Percentiles rank a stretch among this genome's conserved stretches.
phyloP scores from a whole-genome alignment of 2,113 vertebrate species.

The Gasterosteus aculeatus region DNA sequence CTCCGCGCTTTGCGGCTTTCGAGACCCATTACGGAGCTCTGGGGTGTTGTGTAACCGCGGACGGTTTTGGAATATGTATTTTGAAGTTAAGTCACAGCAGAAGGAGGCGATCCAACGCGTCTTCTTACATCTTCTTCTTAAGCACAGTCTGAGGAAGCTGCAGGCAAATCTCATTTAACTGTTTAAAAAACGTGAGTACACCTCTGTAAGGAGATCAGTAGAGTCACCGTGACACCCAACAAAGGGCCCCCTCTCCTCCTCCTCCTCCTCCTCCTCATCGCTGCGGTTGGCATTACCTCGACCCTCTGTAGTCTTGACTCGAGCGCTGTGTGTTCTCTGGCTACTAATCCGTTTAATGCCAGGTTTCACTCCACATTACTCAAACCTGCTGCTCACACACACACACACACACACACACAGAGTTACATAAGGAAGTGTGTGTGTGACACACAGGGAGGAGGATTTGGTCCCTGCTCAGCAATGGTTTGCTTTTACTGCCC shows the following conservation, averaged over 20 bases:
- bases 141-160: neutral
- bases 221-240: neutral
- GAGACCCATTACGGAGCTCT: neutral
- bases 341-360: conserved; percentile 69
- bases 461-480: neutral
- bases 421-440: no score
- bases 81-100: neutral
- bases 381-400: conserved; percentile 61
- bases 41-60: neutral
- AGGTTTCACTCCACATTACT: conserved; percentile 73
- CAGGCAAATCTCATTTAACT: neutral
- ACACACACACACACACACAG: neutral
- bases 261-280: neutral
- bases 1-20: neutral
- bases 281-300: conserved; percentile 44
- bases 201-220: neutral
- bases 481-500: neutral
- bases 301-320: conserved; percentile 47
- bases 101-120: neutral
- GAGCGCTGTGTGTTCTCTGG: conserved; percentile 62
- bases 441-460: neutral
- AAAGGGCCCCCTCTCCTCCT: neutral
- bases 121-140: neutral
- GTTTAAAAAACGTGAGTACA: no score
- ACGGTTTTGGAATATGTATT: neutral